phyloP scores from a whole-genome alignment of 2,888 invertebrate species.

The Rhagium mordax region DNA sequence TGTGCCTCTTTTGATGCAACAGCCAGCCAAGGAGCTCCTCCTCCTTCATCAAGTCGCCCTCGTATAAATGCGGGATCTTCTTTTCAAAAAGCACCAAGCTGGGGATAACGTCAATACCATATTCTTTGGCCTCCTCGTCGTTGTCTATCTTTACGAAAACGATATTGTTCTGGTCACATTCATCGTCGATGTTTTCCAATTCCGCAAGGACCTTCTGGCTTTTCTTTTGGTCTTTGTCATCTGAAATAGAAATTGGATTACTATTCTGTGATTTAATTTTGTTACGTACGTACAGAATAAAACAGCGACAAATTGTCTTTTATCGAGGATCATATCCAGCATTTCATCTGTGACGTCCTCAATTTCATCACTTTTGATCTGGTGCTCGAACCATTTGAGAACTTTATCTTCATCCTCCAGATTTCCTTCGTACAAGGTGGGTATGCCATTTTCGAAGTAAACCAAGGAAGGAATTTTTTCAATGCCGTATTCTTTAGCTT shows the following conservation, averaged over 20 bases:
- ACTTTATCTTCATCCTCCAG: constrained; percentile 92
- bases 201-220: constrained; percentile 88
- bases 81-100: constrained; percentile 84
- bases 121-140: constrained; percentile 90
- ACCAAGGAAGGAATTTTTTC: constrained; percentile 89
- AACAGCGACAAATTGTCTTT: constrained; percentile 91
- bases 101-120: constrained; percentile 88
- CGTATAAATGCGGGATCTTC: constrained; percentile 76
- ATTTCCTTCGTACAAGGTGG: constrained; percentile 86
- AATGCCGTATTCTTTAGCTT: constrained; percentile 92
- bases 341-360: constrained; percentile 96
- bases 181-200: constrained; percentile 94
- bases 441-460: constrained; percentile 84
- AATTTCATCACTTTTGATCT: constrained; percentile 90
- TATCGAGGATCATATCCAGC: constrained; percentile 90
- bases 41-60: constrained; percentile 87
- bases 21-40: constrained; percentile 93
- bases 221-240: constrained; percentile 93
- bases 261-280: neutral
- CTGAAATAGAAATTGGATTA: constrained; percentile 71
- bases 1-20: constrained; percentile 90
- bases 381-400: constrained; percentile 88
- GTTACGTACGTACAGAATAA: constrained; percentile 84
- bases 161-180: constrained; percentile 92
- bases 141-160: constrained; percentile 94